Conservation (phyloP, 1,140 invertebrate species). For the Drosophila hydei region DNA sequence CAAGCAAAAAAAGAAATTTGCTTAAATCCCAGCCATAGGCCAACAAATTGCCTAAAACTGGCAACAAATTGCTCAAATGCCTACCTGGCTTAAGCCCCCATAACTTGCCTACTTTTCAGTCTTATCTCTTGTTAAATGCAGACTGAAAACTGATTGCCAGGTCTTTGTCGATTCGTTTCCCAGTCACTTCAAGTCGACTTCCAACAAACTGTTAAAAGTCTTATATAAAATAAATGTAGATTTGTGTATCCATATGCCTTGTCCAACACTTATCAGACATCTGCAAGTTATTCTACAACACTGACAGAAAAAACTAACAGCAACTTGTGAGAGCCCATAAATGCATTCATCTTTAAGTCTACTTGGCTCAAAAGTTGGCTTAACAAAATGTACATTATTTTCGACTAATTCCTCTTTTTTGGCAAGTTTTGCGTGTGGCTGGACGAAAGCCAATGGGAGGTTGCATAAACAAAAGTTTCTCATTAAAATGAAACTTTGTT, state of each 20-base stretch:
- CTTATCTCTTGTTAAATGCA: slow-evolving; percentile 21
- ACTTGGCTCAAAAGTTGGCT: slow-evolving; percentile 24
- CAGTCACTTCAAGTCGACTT: slow-evolving; percentile 22
- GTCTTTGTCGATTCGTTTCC: slow-evolving; percentile 2
- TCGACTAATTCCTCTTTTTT: slow-evolving; percentile 11
- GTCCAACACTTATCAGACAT: neutral
- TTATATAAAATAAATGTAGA: slow-evolving; percentile 4
- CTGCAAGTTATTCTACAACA: slow-evolving; percentile 5
- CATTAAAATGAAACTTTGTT: slow-evolving; percentile 81
- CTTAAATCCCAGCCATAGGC: slow-evolving; percentile 45
- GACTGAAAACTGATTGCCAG: slow-evolving; percentile 21
- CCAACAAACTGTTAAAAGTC: slow-evolving; percentile 25
- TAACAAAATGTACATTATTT: slow-evolving; percentile 36
- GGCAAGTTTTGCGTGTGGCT: slow-evolving; percentile 16
- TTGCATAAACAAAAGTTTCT: slow-evolving; percentile 77
- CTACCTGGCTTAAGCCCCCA: slow-evolving; percentile 22
- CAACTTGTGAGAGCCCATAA: slow-evolving; percentile 8
- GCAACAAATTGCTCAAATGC: slow-evolving; percentile 43
- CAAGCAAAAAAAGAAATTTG: slow-evolving; percentile 19
- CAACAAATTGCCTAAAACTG: slow-evolving; percentile 59
- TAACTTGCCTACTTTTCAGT: slow-evolving; percentile 6
- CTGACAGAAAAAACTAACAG: slow-evolving; percentile 1
- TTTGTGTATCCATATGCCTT: slow-evolving; percentile 9
- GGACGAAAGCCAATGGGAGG: slow-evolving; percentile 19
- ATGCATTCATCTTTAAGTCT: slow-evolving; percentile 30